Conservation (phyloP, 2,113 vertebrate genomes). For the Ochotona curzoniae region DNA sequence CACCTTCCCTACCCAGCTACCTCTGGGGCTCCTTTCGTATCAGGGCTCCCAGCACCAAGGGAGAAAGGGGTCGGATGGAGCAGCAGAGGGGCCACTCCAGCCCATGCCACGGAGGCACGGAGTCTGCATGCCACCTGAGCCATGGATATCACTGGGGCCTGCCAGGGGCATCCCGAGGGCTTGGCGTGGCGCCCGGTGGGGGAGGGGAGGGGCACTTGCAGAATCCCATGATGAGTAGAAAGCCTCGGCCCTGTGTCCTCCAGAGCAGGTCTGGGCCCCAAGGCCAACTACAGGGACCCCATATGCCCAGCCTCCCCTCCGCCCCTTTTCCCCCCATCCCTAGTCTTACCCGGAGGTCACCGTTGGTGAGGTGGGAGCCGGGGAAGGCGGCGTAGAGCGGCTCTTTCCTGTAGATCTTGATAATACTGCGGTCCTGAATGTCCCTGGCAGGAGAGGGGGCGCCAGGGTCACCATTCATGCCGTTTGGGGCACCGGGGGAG, state of each 20-base stretch:
- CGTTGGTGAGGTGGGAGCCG: conserved; percentile 95
- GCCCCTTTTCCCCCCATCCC: background rate
- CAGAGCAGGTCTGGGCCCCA: too few relatives aligned
- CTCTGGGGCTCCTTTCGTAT: background rate
- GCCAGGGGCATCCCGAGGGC: background rate
- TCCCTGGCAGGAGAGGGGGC: conserved; percentile 85
- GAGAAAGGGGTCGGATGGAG: background rate
- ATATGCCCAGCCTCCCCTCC: background rate
- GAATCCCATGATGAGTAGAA: background rate
- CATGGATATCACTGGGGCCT: too few relatives aligned
- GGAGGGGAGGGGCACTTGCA: background rate
- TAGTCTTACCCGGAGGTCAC: conserved; percentile 95
- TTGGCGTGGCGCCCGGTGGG: too few relatives aligned
- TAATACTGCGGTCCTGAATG: conserved; percentile 98
- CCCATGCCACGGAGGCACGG: background rate
- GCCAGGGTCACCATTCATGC: background rate
- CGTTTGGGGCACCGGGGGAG: background rate
- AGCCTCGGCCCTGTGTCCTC: background rate
- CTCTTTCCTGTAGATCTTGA: conserved; percentile 98
- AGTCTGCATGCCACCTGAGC: background rate
- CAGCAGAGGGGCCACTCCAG: background rate
- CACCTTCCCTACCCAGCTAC: background rate
- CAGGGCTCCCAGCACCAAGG: background rate
- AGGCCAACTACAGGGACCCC: background rate
- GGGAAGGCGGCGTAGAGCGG: conserved; percentile 97